phyloP scores from a whole-genome alignment of 2,113 vertebrate genomes.

The Eptatretus burgeri region DNA sequence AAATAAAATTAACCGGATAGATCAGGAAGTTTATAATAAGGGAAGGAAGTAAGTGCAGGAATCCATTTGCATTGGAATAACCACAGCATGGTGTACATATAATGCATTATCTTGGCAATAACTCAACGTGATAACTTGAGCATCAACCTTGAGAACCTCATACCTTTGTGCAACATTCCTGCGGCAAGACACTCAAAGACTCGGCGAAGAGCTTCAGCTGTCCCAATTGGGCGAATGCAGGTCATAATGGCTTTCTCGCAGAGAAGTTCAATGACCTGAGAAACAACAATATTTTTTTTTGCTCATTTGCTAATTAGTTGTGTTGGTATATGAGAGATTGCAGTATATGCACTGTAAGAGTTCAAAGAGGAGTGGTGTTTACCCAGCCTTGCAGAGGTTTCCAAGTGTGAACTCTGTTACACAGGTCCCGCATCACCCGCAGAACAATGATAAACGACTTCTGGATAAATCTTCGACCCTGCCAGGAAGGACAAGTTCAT shows the following conservation, averaged over 20 bases:
- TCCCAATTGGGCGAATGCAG: conserved; percentile 81
- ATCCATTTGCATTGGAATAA: conserved; percentile 14
- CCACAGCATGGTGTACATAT: conserved; percentile 14
- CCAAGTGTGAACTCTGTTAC: conserved; percentile 59
- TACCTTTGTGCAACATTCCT: conserved; percentile 75
- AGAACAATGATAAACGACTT: conserved; percentile 94
- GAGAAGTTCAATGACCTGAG: conserved; percentile 62
- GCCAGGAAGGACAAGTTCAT: no score
- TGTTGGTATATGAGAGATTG: no score
- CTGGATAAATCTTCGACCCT: conserved; percentile 86
- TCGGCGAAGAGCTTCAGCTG: conserved; percentile 62
- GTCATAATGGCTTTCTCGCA: conserved; percentile 89
- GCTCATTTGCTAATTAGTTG: no score
- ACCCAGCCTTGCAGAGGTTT: conserved; percentile 74
- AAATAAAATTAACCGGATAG: conserved; percentile 15
- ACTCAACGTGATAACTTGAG: conserved; percentile 10
- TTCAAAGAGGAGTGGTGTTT: conserved; percentile 12
- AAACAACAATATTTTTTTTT: conserved; percentile 6
- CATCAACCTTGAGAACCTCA: background rate
- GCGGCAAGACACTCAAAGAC: conserved; percentile 81
- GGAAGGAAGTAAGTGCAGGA: conserved; percentile 14
- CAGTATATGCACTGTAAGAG: no score
- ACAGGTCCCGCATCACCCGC: conserved; percentile 63
- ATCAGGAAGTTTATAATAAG: conserved; percentile 19
- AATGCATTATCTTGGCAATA: conserved; percentile 11